Evolutionary conservation across 2,797 vertebrate genomes (phyloP), one percentile per base, ranked within the genome.

Genomic region (Triplophysa bombifrons): DNA sequence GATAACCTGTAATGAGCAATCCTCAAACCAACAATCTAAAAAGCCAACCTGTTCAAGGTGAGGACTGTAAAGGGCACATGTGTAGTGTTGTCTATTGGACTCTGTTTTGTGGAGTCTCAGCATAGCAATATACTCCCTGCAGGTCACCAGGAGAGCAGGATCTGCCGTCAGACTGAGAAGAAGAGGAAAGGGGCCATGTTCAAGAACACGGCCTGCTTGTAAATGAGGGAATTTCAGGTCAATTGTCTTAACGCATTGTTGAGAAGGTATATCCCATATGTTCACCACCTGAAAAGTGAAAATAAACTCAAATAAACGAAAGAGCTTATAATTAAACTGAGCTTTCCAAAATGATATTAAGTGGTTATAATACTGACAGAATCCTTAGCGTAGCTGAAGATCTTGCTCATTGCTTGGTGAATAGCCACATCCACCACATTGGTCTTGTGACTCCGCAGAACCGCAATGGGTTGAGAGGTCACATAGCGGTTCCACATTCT

Each of bases 311-410:
- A 38, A 38, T 38, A 38, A 38, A 38, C 34, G 8, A 38, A 65
- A n/a, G 1, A n/a, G 30, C 6, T 53, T 53, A 5, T 2, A 8
- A 70, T 30, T 48, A 4, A 48, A 48, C 46, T 48, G 4, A 27
- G 14, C 20, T 11, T 72, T 34, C 3, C 3, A 44, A 12, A 20
- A 3, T 8, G n/a, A 25, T 14, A 41, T 69, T 11, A 20, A 69
- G 55, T 41, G 41, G 10, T 5, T 67, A 1, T 4, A 19, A 77
- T 34, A 88, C 90, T 90, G 67, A 90, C 87, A 19, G 76, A 79
- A n/a, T 88, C 87, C 86, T 88, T 92, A 61, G 89, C 88, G 84
- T 89, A 90, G 85, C 90, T 93, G 85, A 90, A 87, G 66, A 88
- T 53, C 76, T 86, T 88, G 4, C 71, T 30, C 11, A 82, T 84